Evolutionary conservation across 2,888 invertebrate genomes (phyloP), one percentile per base, ranked within the genome.

Genomic region (Carabus problematicus): DNA sequence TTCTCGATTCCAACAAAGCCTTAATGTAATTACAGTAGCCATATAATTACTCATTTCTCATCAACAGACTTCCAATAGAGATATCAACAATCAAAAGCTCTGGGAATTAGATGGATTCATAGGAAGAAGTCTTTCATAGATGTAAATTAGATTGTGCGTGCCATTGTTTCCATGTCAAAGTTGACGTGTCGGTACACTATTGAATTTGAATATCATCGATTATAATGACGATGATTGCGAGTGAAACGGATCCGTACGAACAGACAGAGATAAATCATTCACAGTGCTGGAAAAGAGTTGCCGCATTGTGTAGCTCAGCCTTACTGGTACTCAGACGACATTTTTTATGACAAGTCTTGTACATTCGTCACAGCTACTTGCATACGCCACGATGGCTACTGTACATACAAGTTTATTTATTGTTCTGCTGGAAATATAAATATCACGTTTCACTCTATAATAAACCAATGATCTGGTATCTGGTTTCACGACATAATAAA

Each of bases 161-260:
- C 29, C 29, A 29, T 29, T 29, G 29, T 29, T 29, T 29, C 29
- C 29, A 29, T 29, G 29, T 29, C 29, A 29, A 29, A 29, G 29
- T 29, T 2, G 29, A 29, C 29, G 29, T 29, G 29, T 29, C 29
- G 12, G 47, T 47, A 18, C 52, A 52, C 16, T 56, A 56, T 29
- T 66, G 66, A 66, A 66, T 66, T 58, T 66, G 66, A 66, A 16
- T 66, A 66, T 66, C 66, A 66, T 59, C 58, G 66, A 59, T 66
- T 66, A 66, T 66, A 66, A 66, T 66, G 66, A 66, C 47, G 59
- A 42, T 58, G 64, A 66, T 66, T 66, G 45, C 19, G 58, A 49
- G 59, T 66, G 66, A 66, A 58, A 66, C 39, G 58, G 56, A 55
- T 42, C 43, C 56, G 14, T 29, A 18, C 29, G 41, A 43, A 12